Evolutionary conservation across 2,113 vertebrate genomes (phyloP).

Genomic region (Macroglossus sobrinus): DNA sequence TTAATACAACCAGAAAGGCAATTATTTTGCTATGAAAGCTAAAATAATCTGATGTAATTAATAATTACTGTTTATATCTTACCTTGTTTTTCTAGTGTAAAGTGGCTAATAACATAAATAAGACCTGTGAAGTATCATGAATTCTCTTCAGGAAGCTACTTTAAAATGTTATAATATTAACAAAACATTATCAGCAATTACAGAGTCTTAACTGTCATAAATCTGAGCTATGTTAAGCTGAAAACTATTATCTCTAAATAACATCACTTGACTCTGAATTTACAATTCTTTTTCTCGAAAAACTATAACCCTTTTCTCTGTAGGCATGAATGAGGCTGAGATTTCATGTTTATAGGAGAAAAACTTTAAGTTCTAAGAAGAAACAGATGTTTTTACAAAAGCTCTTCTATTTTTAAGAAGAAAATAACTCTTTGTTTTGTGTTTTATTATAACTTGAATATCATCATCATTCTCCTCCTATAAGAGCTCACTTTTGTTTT

Average conservation of each 20-base stretch:
- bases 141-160: slow-evolving; percentile 1
- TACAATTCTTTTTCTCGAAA: neutral
- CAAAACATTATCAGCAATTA: neutral
- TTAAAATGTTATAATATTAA: neutral
- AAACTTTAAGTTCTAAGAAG: slow-evolving; percentile 33
- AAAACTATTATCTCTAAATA: neutral
- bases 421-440: slow-evolving; percentile 51
- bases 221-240: neutral
- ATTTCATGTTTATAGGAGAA: slow-evolving; percentile 11
- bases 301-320: slow-evolving; percentile 8
- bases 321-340: neutral
- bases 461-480: slow-evolving; percentile 49
- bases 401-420: slow-evolving; percentile 47
- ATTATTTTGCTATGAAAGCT: neutral
- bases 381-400: slow-evolving; percentile 63
- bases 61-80: neutral
- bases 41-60: neutral
- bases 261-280: neutral
- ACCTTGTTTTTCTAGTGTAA: neutral
- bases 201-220: neutral
- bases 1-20: neutral
- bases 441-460: slow-evolving; percentile 51
- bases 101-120: neutral
- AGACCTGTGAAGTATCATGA: neutral
- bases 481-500: slow-evolving; percentile 19